A percentile compares a stretch with the other conserved stretches of the same genome.
phyloP scores from a whole-genome alignment of 2,797 vertebrate species.

The Syngnathus rostellatus region DNA sequence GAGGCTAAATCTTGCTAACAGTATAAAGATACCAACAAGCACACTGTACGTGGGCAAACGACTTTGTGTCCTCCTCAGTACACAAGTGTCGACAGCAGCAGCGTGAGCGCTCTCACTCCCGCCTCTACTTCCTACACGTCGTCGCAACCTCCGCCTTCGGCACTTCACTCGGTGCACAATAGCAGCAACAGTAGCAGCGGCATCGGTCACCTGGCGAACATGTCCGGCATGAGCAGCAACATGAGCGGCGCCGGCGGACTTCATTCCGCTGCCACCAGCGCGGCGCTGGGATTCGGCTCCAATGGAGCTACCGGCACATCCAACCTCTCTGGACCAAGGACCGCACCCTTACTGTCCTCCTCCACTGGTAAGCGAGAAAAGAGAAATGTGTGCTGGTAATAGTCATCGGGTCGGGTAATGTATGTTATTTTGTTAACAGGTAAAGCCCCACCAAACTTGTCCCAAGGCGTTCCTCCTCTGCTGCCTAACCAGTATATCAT shows the following conservation, averaged over 20 bases:
- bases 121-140: conserved; percentile 65
- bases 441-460: conserved; percentile 90
- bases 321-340: conserved; percentile 70
- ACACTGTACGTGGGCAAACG: neutral
- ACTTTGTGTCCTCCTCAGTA: conserved; percentile 61
- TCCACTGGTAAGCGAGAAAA: conserved; percentile 51
- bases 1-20: neutral
- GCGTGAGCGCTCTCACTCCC: conserved; percentile 65
- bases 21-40: neutral
- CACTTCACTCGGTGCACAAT: conserved; percentile 54
- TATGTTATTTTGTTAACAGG: conserved; percentile 63
- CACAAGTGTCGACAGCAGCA: conserved; percentile 74
- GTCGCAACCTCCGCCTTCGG: conserved; percentile 43
- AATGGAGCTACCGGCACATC: conserved; percentile 72
- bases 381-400: neutral
- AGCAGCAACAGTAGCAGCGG: conserved; percentile 58
- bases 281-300: conserved; percentile 74
- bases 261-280: conserved; percentile 60
- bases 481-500: conserved; percentile 96
- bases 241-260: conserved; percentile 62
- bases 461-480: conserved; percentile 88
- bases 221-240: conserved; percentile 46
- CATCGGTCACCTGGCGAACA: conserved; percentile 54
- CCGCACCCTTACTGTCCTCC: conserved; percentile 75
- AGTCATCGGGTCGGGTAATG: neutral